phyloP scores from a whole-genome alignment of 2,888 invertebrate species.

The Trachelus tabidus region DNA sequence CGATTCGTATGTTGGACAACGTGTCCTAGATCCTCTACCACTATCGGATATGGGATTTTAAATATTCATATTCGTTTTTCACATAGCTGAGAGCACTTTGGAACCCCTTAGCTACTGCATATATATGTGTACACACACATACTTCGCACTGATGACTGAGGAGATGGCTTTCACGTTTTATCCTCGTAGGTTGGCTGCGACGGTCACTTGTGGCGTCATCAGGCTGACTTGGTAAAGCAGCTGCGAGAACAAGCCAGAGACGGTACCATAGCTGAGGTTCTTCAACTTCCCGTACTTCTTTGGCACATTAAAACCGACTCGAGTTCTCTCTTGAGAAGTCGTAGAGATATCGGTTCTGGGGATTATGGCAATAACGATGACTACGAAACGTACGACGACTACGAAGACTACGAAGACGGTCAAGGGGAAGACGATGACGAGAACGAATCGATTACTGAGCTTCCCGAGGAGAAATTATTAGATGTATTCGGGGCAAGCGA shows the following conservation, averaged over 20 bases:
- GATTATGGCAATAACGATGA: slow-evolving; percentile 54
- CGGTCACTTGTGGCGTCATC: slow-evolving; percentile 75
- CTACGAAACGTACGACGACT: slow-evolving; percentile 52
- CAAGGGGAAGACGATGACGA: slow-evolving; percentile 60
- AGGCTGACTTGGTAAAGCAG: slow-evolving; percentile 75
- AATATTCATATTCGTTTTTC: not conserved
- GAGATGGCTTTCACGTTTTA: not conserved
- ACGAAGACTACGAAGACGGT: slow-evolving; percentile 51
- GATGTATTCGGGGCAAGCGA: slow-evolving; percentile 38
- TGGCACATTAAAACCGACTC: slow-evolving; percentile 72
- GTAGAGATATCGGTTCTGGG: slow-evolving; percentile 61
- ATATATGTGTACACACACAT: not conserved
- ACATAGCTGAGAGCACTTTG: not conserved
- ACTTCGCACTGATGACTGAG: not conserved
- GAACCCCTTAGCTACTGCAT: not conserved
- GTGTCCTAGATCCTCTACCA: not conserved
- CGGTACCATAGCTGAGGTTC: slow-evolving; percentile 77
- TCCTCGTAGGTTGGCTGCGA: slow-evolving; percentile 78
- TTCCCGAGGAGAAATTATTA: slow-evolving; percentile 38
- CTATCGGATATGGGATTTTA: not conserved
- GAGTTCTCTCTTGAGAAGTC: slow-evolving; percentile 47
- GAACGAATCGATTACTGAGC: slow-evolving; percentile 57
- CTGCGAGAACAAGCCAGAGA: slow-evolving; percentile 77
- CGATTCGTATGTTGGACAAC: not conserved
- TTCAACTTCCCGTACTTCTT: slow-evolving; percentile 77